Conservation (phyloP, 2,888 invertebrate genomes). For the Vandiemenella viatica region DNA sequence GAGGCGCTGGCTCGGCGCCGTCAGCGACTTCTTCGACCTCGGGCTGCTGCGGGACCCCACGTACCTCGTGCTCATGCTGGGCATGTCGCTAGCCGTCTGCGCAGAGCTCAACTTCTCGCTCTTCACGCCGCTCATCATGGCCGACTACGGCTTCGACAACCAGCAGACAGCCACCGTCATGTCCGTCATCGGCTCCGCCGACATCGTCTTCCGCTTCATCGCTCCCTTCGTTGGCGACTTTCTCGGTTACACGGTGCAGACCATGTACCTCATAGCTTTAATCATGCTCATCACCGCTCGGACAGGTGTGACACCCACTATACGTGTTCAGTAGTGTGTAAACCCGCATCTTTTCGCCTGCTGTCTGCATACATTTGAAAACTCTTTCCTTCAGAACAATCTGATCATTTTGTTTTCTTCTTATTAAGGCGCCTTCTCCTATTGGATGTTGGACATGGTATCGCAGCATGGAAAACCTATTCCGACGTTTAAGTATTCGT, state of each 20-base stretch:
- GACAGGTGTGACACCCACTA: constrained; percentile 38
- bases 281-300: constrained; percentile 41
- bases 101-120: constrained; percentile 54
- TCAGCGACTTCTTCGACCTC: constrained; percentile 47
- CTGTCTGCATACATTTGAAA: not conserved
- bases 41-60: constrained; percentile 48
- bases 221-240: constrained; percentile 51
- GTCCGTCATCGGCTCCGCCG: constrained; percentile 44
- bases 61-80: constrained; percentile 50
- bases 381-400: too few relatives aligned
- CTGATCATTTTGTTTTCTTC: too few relatives aligned
- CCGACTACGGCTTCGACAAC: constrained; percentile 42
- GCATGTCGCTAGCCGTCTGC: constrained; percentile 49
- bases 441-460: too few relatives aligned
- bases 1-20: too few relatives aligned
- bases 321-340: too few relatives aligned
- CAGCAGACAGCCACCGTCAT: constrained; percentile 43
- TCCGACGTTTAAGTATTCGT: too few relatives aligned
- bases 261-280: constrained; percentile 48
- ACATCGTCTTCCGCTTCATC: constrained; percentile 44
- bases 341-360: too few relatives aligned
- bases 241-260: constrained; percentile 41
- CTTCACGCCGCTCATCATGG: constrained; percentile 48
- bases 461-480: too few relatives aligned
- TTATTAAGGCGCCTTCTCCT: too few relatives aligned